phyloP scores from a whole-genome alignment of 2,113 vertebrate species.

The Spea bombifrons region DNA sequence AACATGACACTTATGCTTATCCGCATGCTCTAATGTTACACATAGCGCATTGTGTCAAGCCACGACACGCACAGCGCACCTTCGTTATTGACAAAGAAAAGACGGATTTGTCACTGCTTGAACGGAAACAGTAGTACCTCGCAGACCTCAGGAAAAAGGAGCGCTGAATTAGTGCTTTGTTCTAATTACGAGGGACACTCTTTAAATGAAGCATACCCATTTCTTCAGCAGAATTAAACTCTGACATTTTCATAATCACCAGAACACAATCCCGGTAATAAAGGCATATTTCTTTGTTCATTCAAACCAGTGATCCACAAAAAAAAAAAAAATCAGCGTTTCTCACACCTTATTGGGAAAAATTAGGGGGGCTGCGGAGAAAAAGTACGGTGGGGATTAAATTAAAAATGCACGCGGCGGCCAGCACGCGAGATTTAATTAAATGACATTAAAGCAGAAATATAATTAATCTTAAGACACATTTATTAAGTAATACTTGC shows the following conservation, averaged over 20 bases:
- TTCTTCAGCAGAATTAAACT: slow-evolving; percentile 46
- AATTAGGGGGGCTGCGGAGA: background rate
- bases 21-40: background rate
- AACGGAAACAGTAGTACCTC: background rate
- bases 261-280: slow-evolving; percentile 46
- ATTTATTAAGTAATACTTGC: background rate
- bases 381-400: slow-evolving; percentile 35
- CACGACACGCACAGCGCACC: slow-evolving; percentile 16
- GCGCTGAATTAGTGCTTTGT: slow-evolving; percentile 39
- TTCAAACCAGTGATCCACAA: slow-evolving; percentile 41
- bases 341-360: slow-evolving; percentile 44
- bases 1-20: background rate
- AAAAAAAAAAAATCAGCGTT: slow-evolving; percentile 34
- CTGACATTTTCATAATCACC: slow-evolving; percentile 48
- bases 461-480: slow-evolving; percentile 35
- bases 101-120: slow-evolving; percentile 4
- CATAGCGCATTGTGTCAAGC: background rate
- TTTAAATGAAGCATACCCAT: slow-evolving; percentile 46
- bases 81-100: slow-evolving; percentile 25
- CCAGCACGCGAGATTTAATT: slow-evolving; percentile 32
- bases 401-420: slow-evolving; percentile 35
- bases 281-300: slow-evolving; percentile 44
- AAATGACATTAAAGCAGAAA: slow-evolving; percentile 43
- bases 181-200: slow-evolving; percentile 45
- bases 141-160: background rate